Conservation (phyloP, 2,888 invertebrate genomes). For the Siphlonurus alternatus region DNA sequence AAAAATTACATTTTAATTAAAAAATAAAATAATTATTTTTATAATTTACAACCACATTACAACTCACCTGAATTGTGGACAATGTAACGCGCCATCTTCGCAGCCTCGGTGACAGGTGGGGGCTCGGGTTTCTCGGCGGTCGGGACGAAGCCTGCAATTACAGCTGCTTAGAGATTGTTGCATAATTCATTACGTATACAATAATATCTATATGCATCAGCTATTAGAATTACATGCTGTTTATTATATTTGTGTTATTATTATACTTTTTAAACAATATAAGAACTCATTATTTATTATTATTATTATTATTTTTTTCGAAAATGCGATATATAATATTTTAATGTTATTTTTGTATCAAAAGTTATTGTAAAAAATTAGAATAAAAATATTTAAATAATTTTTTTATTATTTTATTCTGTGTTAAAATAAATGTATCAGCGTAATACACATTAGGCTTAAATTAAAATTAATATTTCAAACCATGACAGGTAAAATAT, state of each 20-base stretch:
- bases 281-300: too few species aligned
- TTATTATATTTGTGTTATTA: neutral
- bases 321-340: too few species aligned
- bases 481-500: too few species aligned
- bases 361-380: too few species aligned
- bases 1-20: too few species aligned
- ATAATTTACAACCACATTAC: conserved; percentile 23
- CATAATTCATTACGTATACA: neutral
- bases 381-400: too few species aligned
- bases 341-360: too few species aligned
- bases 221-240: neutral
- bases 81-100: conserved; percentile 54
- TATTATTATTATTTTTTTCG: too few species aligned
- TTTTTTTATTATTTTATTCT: too few species aligned
- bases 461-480: too few species aligned
- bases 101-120: conserved; percentile 41
- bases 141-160: neutral
- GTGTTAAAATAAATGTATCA: too few species aligned
- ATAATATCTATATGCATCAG: neutral
- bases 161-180: neutral
- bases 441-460: too few species aligned
- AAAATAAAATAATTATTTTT: neutral
- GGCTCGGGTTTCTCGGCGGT: conserved; percentile 23
- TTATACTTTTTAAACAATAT: neutral
- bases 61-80: conserved; percentile 52